Evolutionary conservation across 2,113 vertebrate species (phyloP).

Genomic region (Elephas maximus): DNA sequence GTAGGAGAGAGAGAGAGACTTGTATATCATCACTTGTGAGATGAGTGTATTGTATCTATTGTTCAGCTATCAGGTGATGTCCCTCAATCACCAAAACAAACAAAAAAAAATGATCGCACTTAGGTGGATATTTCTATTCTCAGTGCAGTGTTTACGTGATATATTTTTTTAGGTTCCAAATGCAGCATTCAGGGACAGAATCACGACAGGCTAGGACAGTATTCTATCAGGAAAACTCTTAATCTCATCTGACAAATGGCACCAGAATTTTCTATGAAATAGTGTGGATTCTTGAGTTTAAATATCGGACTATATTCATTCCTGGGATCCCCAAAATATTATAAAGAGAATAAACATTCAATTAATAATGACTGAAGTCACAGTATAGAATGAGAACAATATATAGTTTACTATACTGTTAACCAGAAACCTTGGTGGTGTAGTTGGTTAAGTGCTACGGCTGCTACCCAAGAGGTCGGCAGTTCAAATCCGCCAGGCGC

Average conservation of each 20-base stretch:
- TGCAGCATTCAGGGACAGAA: neutral
- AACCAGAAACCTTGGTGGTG: neutral
- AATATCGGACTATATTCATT: neutral
- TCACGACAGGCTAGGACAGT: neutral
- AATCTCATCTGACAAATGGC: neutral
- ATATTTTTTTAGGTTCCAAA: constrained; percentile 26
- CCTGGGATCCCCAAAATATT: neutral
- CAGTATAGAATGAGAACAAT: neutral
- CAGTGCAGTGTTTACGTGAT: neutral
- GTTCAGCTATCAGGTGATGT: neutral
- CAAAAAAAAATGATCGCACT: neutral
- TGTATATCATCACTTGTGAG: neutral
- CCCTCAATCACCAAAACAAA: neutral
- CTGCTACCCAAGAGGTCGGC: too few relatives aligned
- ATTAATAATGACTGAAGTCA: neutral
- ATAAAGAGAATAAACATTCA: neutral
- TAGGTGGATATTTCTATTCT: neutral
- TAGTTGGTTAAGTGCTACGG: too few relatives aligned
- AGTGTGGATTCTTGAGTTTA: neutral
- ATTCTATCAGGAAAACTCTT: neutral
- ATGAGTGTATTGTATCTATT: neutral
- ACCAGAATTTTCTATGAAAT: neutral
- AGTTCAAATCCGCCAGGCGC: too few relatives aligned
- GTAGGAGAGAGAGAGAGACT: neutral
- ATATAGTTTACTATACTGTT: neutral